Evolutionary conservation across 2,888 invertebrate species (phyloP), one percentile per base, ranked within the genome.

Genomic region (Noctua janthe): DNA sequence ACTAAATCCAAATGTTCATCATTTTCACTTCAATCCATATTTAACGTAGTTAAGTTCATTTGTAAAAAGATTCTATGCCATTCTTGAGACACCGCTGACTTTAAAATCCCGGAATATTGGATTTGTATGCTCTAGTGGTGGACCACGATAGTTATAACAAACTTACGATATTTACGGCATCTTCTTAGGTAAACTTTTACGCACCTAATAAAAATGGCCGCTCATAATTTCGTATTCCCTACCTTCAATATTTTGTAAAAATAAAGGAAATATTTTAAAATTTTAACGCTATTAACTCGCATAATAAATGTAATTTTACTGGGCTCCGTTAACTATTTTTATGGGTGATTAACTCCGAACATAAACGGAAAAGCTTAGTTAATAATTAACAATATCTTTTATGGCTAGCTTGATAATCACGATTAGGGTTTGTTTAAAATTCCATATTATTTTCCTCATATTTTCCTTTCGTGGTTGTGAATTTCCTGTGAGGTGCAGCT

Each of bases 341-440:
- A 82, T 56, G 29, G 15, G 64, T 39, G 17, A 64, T 54, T 70
- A 70, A 83, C 29, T 49, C n/a, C 0, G 59, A 82, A 39, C 6
- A 39, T 70, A 64, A 71, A 43, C 43, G 51, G 76, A n/a, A 10
- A 23, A 51, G 51, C 59, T 74, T 35, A n/a, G 15, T 81, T 10
- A 73, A 81, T 81, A 67, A 80, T 74, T 51, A 74, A 81, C 29
- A 81, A 20, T 29, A 23, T 23, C 17, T 69, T 81, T 81, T 81
- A 81, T 35, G 56, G 56, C 17, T 29, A 4, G 10, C 39, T 29
- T 43, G 49, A 64, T 20, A 35, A 64, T 64, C 20, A 20, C 35
- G 64, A 35, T 64, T 35, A 35, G 8, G 64, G 17, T 35, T 64
- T 35, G 35, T 35, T 35, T 62, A 29, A 29, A 64, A 56, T 7